Percentiles rank a stretch among this genome's conserved stretches.
Conservation (phyloP, 2,797 vertebrate species). For the Aulostomus chinensis region DNA sequence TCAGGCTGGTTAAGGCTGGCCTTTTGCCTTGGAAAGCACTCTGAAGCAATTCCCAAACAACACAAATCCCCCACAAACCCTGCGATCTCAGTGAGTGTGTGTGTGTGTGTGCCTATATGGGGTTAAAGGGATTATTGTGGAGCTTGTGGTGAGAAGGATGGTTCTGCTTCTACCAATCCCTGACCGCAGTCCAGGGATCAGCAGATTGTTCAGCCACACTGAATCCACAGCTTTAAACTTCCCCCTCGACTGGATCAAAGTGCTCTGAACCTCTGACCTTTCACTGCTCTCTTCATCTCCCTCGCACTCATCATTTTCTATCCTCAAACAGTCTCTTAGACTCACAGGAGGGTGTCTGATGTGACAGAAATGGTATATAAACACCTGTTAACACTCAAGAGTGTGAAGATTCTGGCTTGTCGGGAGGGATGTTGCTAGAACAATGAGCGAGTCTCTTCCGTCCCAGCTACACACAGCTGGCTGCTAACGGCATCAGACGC, state of each 20-base stretch:
- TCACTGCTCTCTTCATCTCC: conserved; percentile 38
- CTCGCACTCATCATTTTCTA: conserved; percentile 40
- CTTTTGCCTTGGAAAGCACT: conserved; percentile 72
- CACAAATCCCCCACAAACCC: conserved; percentile 72
- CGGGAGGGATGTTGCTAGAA: too few species aligned
- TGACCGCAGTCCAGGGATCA: conserved; percentile 66
- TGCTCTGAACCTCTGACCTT: conserved; percentile 63
- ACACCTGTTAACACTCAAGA: too few species aligned
- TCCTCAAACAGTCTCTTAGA: conserved; percentile 5
- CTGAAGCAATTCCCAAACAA: conserved; percentile 76
- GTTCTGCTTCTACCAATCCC: conserved; percentile 69
- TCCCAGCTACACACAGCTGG: too few species aligned
- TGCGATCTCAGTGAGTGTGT: conserved; percentile 43
- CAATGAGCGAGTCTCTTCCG: too few species aligned
- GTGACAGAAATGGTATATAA: too few species aligned
- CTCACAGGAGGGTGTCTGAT: too few species aligned
- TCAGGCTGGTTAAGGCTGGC: conserved; percentile 47
- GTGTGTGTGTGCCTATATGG: conserved; percentile 40
- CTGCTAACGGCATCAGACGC: too few species aligned
- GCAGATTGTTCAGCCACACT: conserved; percentile 63
- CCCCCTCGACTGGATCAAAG: conserved; percentile 38
- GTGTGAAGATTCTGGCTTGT: too few species aligned
- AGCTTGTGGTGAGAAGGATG: conserved; percentile 71
- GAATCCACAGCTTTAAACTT: conserved; percentile 67
- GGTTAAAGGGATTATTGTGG: conserved; percentile 70